Conservation (phyloP, 2,888 invertebrate genomes). For the Aproaerema taeniolella region DNA sequence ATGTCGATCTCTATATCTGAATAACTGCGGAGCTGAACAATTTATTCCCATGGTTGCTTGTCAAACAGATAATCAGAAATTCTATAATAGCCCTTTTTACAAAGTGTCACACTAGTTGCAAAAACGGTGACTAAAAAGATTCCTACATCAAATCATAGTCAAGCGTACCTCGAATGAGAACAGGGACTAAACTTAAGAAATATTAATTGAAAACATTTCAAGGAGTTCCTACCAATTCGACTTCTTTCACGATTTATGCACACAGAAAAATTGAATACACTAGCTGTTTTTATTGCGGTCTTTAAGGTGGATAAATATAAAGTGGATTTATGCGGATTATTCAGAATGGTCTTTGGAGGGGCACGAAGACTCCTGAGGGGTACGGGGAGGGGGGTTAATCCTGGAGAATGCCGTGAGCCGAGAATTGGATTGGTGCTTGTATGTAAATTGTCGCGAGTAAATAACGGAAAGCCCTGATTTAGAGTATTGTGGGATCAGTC, state of each 20-base stretch:
- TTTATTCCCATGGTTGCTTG: too few species aligned
- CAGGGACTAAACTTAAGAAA: too few species aligned
- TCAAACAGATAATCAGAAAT: too few species aligned
- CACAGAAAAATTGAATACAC: slow-evolving; percentile 32
- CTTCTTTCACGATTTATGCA: not conserved
- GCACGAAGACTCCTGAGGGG: slow-evolving; percentile 19
- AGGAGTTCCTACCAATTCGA: too few species aligned
- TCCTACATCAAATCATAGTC: too few species aligned
- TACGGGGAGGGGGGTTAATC: slow-evolving; percentile 22
- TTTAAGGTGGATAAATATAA: slow-evolving; percentile 77
- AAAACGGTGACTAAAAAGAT: too few species aligned
- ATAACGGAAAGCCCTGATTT: slow-evolving; percentile 68
- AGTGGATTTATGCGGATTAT: slow-evolving; percentile 73
- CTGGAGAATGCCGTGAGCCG: slow-evolving; percentile 48
- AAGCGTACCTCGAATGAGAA: too few species aligned
- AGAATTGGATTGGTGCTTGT: slow-evolving; percentile 71
- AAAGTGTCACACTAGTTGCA: too few species aligned
- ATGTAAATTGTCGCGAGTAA: slow-evolving; percentile 71
- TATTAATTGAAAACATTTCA: too few species aligned
- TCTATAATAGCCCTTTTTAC: too few species aligned
- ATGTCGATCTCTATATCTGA: too few species aligned
- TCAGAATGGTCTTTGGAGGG: slow-evolving; percentile 47
- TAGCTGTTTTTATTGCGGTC: slow-evolving; percentile 67
- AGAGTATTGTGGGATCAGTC: slow-evolving; percentile 51
- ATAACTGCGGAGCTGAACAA: too few species aligned